Evolutionary conservation across 1,140 invertebrate genomes (phyloP).

Genomic region (Anthonomus grandis): DNA sequence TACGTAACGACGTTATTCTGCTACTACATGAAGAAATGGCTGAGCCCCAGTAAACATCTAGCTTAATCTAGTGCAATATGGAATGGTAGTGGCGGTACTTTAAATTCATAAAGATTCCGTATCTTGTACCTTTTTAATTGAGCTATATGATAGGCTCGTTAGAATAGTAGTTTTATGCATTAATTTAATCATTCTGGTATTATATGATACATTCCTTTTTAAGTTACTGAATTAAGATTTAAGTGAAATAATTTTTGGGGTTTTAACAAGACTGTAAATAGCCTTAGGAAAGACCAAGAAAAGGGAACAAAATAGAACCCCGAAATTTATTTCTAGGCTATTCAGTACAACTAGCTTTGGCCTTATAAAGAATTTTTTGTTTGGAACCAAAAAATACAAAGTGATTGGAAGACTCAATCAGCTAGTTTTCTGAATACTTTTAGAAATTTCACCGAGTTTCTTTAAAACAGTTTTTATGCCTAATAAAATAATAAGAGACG

Average conservation of each 20-base stretch:
- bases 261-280: conserved; percentile 18
- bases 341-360: not conserved
- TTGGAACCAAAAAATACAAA: too few species aligned
- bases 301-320: conserved; percentile 1
- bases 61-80: conserved; percentile 10
- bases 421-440: too few species aligned
- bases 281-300: not conserved
- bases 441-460: conserved; percentile 12
- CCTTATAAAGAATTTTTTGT: too few species aligned
- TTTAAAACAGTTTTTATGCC: conserved; percentile 4
- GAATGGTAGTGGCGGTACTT: not conserved
- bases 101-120: not conserved
- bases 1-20: conserved; percentile 87
- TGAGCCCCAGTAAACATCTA: conserved; percentile 72
- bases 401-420: too few species aligned
- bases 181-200: too few species aligned
- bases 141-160: conserved; percentile 1
- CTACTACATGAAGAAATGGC: conserved; percentile 89
- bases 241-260: conserved; percentile 13
- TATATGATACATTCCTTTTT: too few species aligned
- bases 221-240: conserved; percentile 1
- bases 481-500: conserved; percentile 8
- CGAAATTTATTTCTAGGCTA: conserved; percentile 6
- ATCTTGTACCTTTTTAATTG: conserved; percentile 9
- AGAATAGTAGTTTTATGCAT: not conserved